These are phyloP conservation scores for Abramis brama DNA, from an alignment of 2,113 vertebrate genomes.

Conservation along the genomic window DNA sequence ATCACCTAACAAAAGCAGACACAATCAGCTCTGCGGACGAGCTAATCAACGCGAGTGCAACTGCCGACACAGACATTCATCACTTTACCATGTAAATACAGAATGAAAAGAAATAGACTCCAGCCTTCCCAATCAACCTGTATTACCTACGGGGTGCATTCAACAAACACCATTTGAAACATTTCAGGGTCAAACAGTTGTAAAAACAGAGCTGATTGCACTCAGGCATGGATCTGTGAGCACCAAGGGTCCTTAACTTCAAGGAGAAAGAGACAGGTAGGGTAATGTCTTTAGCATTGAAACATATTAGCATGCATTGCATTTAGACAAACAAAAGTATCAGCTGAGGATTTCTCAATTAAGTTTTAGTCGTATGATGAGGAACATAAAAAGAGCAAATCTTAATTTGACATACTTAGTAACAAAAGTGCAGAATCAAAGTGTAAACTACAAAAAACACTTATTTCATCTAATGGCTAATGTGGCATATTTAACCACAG, in stretches of 20 bases:
- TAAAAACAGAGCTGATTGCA: conserved; percentile 58
- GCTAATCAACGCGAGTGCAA: conserved; percentile 51
- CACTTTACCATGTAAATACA: conserved; percentile 45
- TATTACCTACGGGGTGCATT: conserved; percentile 37
- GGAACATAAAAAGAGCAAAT: not conserved
- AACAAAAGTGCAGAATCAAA: not conserved
- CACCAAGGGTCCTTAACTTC: conserved; percentile 35
- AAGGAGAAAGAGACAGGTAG: conserved; percentile 42
- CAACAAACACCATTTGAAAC: conserved; percentile 44
- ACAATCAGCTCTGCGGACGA: conserved; percentile 33
- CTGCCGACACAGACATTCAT: conserved; percentile 51
- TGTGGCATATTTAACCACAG: too few relatives aligned
- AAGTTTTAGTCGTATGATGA: not conserved
- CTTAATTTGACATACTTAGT: not conserved
- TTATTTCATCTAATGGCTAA: too few relatives aligned
- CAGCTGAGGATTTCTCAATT: not conserved
- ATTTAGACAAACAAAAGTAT: conserved; percentile 18
- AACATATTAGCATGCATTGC: not conserved
- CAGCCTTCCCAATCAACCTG: conserved; percentile 42
- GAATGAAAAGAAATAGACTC: conserved; percentile 43
- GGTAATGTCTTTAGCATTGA: conserved; percentile 14
- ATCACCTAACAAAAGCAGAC: conserved; percentile 56
- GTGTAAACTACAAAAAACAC: too few relatives aligned
- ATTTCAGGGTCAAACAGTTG: conserved; percentile 48
- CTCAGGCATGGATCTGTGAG: conserved; percentile 19